Evolutionary conservation across 2,113 vertebrate genomes (phyloP), one percentile per base, ranked within the genome.

Genomic region (Clarias macrocephalus): DNA sequence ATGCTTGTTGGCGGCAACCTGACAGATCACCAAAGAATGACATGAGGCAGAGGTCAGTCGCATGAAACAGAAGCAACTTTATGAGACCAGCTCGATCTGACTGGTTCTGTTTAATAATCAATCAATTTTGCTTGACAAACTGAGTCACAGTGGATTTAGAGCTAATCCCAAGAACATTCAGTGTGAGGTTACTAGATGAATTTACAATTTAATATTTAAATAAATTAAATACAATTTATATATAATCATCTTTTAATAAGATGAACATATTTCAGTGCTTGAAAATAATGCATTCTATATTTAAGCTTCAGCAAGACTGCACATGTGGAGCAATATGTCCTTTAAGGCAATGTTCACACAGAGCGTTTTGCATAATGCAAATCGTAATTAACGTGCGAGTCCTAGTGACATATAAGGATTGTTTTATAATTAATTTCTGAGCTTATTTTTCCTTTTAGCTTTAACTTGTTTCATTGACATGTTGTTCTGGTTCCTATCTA

Each of bases 1-100:
- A 91, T 98, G 97, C 89, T 95, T 96, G 94, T 98, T 98, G 89
- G 96, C 95, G 83, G 97, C 96, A 90, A 99, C 96, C 99, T 99
- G 80, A 48, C 1, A 79, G 30, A 33, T 3, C 7, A 1, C 2
- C 1, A 4, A 10, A 80, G 77, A 54, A 82, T 16, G 60, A 83
- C 54, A 11, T 59, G 23, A 21, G 21, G 62, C 13, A 15, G 48
- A 28, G 12, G 42, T 56, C 63, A 70, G 15, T 28, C 28, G 37
- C 56, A 33, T 23, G 10, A 28, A 37, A 25, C 30, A 80, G 76
- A 60, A 2, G 1, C 30, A 62, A 11, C 30, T 6, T 62, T 13
- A 60, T 13, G 21, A 62, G 30, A 33, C 1, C 16, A 21, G 21
- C 25, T 28, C 57, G 52, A 80, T 68, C 25, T 28, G 25, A 82